phyloP scores from a whole-genome alignment of 2,888 invertebrate species.

The Heteromurus nitidus region DNA sequence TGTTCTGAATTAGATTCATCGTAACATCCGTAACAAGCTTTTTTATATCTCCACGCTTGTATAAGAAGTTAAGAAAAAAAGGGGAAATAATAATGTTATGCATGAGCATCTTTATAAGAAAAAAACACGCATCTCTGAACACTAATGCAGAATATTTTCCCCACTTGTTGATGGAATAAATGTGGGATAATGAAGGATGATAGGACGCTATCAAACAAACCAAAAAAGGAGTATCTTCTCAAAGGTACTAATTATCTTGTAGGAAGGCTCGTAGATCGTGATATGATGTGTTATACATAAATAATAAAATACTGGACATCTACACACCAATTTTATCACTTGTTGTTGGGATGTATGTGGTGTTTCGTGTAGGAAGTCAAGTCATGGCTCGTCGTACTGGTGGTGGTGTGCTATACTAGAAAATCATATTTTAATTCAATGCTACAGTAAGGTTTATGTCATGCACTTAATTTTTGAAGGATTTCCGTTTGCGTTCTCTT shows the following conservation, averaged over 20 bases:
- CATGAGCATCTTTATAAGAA: not conserved
- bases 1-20: slow-evolving; percentile 57
- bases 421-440: too few relatives aligned
- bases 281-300: slow-evolving; percentile 39
- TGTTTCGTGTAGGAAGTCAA: not conserved
- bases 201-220: slow-evolving; percentile 60
- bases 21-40: slow-evolving; percentile 22
- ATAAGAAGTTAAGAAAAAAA: too few relatives aligned
- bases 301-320: slow-evolving; percentile 34
- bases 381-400: not conserved
- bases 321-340: not conserved
- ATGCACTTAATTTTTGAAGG: too few relatives aligned
- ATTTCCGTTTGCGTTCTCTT: too few relatives aligned
- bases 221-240: slow-evolving; percentile 65
- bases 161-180: slow-evolving; percentile 60
- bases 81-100: not conserved
- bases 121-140: slow-evolving; percentile 29
- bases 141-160: slow-evolving; percentile 40
- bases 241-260: slow-evolving; percentile 70
- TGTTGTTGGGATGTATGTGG: not conserved
- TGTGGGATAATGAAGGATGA: slow-evolving; percentile 62
- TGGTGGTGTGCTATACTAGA: not conserved
- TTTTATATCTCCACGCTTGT: too few relatives aligned
- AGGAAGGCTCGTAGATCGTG: slow-evolving; percentile 65
- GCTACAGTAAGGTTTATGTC: too few relatives aligned